These are phyloP conservation scores for Geopemphigus sp. DNA, from an alignment of 1,140 invertebrate species.

Conservation along the genomic window DNA sequence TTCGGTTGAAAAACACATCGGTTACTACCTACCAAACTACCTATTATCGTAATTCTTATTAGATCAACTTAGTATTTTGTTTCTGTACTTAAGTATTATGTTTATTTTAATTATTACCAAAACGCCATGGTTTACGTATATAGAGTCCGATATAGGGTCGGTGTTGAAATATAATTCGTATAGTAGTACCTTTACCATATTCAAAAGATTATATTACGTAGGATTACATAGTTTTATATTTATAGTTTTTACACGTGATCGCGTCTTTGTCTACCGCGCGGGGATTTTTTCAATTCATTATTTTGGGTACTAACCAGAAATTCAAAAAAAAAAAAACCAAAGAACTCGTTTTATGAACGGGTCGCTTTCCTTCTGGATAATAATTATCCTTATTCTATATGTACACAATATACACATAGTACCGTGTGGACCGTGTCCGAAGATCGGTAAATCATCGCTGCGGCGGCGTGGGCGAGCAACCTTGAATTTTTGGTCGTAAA, in stretches of 20 bases:
- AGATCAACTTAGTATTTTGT: neutral
- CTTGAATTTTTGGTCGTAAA: constrained; percentile 42
- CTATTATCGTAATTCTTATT: neutral
- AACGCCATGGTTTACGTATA: too few relatives aligned
- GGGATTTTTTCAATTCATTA: neutral
- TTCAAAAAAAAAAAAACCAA: neutral
- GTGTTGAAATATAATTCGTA: neutral
- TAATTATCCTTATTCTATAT: constrained; percentile 1
- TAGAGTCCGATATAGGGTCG: neutral
- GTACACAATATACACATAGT: constrained; percentile 3
- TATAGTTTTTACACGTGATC: neutral
- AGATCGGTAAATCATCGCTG: constrained; percentile 26
- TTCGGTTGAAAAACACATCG: neutral
- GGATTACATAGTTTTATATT: neutral
- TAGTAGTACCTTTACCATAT: neutral
- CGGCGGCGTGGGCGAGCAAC: constrained; percentile 37
- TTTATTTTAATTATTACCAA: constrained; percentile 1
- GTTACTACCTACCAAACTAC: neutral
- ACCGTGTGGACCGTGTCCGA: constrained; percentile 17
- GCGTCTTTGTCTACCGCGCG: neutral
- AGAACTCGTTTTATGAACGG: constrained; percentile 1
- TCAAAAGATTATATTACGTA: neutral
- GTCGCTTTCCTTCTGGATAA: neutral
- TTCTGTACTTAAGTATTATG: neutral
- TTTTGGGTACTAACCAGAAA: neutral